These are phyloP conservation scores for Nasonia longicornis DNA, from an alignment of 1,140 invertebrate species.

Conservation along the genomic window DNA sequence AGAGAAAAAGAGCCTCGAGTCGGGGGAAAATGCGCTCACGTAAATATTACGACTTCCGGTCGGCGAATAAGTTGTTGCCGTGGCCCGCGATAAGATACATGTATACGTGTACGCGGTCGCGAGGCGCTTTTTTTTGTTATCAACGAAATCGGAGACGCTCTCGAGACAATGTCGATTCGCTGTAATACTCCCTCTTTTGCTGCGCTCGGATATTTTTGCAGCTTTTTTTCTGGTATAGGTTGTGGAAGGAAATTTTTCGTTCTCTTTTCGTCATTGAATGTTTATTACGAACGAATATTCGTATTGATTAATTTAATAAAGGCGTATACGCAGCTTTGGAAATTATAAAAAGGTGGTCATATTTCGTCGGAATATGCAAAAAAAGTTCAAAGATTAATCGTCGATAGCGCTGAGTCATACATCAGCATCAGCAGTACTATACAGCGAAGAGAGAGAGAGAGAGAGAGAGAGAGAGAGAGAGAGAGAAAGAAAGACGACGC, in stretches of 20 bases:
- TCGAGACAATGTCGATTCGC: slow-evolving; percentile 33
- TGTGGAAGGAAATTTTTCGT: not conserved
- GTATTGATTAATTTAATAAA: no score
- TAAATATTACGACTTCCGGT: slow-evolving; percentile 43
- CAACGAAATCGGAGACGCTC: slow-evolving; percentile 42
- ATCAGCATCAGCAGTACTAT: not conserved
- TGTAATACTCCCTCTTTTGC: not conserved
- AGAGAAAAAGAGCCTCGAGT: not conserved
- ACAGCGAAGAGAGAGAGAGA: not conserved
- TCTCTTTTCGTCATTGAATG: no score
- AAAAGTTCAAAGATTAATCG: slow-evolving; percentile 14
- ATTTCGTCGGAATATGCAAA: not conserved
- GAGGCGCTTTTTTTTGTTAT: slow-evolving; percentile 27
- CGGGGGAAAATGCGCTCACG: slow-evolving; percentile 24
- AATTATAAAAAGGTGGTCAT: not conserved
- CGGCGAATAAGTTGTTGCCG: slow-evolving; percentile 37
- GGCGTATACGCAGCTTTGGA: no score
- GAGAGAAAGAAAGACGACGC: not conserved
- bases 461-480: no score
- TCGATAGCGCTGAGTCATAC: slow-evolving; percentile 15
- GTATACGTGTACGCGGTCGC: not conserved
- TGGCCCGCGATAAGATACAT: slow-evolving; percentile 32
- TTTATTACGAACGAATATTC: no score
- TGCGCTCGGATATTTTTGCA: not conserved
- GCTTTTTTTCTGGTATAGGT: not conserved